Evolutionary conservation across 2,888 invertebrate genomes (phyloP), one percentile per base, ranked within the genome.

Genomic region (Argyra leucocephala): DNA sequence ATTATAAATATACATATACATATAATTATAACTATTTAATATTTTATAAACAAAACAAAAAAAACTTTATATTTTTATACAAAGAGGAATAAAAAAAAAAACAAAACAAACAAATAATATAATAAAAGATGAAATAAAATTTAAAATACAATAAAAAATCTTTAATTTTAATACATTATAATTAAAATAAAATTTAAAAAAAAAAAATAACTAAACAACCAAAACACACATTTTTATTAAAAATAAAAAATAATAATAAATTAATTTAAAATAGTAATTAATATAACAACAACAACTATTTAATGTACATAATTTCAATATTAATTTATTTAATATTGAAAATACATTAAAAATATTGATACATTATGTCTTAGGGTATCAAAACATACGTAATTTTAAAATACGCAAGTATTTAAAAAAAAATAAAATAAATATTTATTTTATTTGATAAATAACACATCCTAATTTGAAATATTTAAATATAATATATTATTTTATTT

Each of bases 51-150:
- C n/a, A n/a, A n/a, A n/a, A n/a, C n/a, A n/a, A n/a, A n/a, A n/a
- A 71, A 73, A 76, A 75, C 48, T 48, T 75, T 77, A 78, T 78
- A 78, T 78, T 78, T 78, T 78, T 78, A 77, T 78, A 78, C 76
- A 74, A 73, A 73, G 70, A 63, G 67, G 62, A 62, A 66, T 63
- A 66, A 65, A 64, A 66, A 65, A 65, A 63, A 69, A 66, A 64
- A 63, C 66, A 63, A 69, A 68, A 63, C 59, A 66, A 22, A 65
- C 9, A 62, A 36, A 63, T 48, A 63, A 37, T 63, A 37, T 36
- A 57, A 63, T 18, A 61, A 61, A 61, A 65, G 12, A 65, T 31
- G 64, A 66, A 68, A 69, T 68, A 66, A 72, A 67, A 68, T 66
- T 64, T 66, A 67, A 68, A 68, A 66, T 23, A 67, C 67, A 67